Evolutionary conservation across 2,797 vertebrate species (phyloP).

Genomic region (Thamnophis elegans): DNA sequence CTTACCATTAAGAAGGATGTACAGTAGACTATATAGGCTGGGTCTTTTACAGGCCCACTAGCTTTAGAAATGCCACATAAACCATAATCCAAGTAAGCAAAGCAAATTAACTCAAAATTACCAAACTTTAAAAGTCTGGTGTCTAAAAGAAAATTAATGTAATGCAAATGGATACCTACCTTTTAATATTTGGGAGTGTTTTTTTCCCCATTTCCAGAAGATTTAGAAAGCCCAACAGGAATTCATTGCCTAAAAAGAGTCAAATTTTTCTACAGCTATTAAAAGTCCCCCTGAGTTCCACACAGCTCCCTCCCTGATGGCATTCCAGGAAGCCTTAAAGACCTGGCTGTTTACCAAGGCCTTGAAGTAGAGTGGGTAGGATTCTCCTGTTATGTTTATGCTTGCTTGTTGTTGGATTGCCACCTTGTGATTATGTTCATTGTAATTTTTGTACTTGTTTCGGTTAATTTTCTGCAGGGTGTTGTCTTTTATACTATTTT

Average conservation of each 20-base stretch:
- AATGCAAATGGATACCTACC: not conserved
- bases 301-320: not conserved
- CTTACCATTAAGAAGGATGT: not conserved
- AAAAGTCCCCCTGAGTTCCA: not conserved
- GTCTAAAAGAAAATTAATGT: not conserved
- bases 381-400: not conserved
- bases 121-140: not conserved
- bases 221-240: not conserved
- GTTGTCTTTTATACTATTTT: not conserved
- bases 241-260: not conserved
- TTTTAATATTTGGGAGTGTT: not conserved
- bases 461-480: not conserved
- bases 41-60: not conserved
- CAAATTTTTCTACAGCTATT: not conserved
- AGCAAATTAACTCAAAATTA: not conserved
- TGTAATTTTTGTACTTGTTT: not conserved
- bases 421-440: not conserved
- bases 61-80: not conserved
- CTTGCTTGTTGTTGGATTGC: not conserved
- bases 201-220: not conserved
- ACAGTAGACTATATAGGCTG: not conserved
- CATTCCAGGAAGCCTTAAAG: not conserved
- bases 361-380: not conserved
- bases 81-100: not conserved
- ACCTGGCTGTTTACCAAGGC: not conserved